phyloP scores from a whole-genome alignment of 2,113 vertebrate species.

The Machaerirhynchus nigripectus region DNA sequence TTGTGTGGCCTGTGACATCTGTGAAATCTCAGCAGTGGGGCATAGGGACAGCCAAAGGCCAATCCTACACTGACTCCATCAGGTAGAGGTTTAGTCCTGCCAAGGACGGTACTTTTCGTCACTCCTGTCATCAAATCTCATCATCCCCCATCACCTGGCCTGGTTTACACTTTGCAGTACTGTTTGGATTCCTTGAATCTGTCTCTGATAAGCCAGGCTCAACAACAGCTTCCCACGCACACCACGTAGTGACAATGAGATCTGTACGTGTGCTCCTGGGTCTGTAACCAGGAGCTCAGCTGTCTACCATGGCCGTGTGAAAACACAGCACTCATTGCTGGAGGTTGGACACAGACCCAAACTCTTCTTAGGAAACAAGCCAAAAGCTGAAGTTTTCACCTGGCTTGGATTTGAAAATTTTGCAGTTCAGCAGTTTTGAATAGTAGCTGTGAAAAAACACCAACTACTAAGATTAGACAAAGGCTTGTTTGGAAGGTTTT shows the following conservation, averaged over 20 bases:
- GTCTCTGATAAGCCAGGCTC: background rate
- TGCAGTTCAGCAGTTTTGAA: background rate
- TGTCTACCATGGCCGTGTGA: background rate
- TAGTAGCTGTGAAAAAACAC: background rate
- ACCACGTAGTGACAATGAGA: fast-evolving
- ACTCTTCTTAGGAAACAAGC: background rate
- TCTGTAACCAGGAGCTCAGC: background rate
- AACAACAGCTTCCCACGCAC: background rate
- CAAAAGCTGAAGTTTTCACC: background rate
- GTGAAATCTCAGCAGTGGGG: background rate
- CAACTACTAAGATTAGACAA: background rate
- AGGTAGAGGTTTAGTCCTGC: background rate
- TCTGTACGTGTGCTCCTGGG: background rate
- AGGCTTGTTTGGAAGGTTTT: background rate
- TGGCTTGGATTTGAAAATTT: background rate
- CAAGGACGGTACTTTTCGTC: background rate
- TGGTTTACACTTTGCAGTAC: background rate
- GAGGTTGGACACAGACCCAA: background rate
- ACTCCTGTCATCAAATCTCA: background rate
- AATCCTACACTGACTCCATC: background rate
- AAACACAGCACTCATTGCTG: background rate
- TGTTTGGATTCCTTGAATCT: background rate
- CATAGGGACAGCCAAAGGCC: background rate
- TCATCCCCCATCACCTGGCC: background rate
- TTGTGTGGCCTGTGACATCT: background rate